phyloP scores from a whole-genome alignment of 37 sponge, comb jelly and placozoan genomes.

The Axinella damicornis region DNA sequence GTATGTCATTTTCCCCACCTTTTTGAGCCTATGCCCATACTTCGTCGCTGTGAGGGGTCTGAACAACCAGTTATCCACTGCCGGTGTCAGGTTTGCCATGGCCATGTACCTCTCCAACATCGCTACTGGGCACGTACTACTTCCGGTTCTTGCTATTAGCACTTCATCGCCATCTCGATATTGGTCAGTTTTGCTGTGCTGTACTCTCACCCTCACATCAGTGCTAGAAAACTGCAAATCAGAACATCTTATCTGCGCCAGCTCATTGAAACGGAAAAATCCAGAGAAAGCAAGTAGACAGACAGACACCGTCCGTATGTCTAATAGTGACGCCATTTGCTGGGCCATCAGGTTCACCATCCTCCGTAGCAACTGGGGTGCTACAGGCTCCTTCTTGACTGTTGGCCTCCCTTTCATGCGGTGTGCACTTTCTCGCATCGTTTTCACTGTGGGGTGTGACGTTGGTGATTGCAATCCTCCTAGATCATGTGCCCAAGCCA shows the following conservation, averaged over 20 bases:
- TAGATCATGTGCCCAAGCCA: slow-evolving; percentile 17
- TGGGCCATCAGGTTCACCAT: not conserved
- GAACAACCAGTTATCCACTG: not conserved
- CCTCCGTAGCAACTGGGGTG: not conserved
- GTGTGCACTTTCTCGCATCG: slow-evolving; percentile 1
- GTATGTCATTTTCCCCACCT: too few relatives aligned
- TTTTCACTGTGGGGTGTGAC: not conserved
- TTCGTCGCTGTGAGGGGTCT: not conserved
- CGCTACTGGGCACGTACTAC: slow-evolving; percentile 26
- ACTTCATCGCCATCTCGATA: slow-evolving; percentile 13
- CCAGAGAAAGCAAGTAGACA: slow-evolving; percentile 22
- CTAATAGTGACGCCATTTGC: not conserved
- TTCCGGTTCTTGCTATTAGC: slow-evolving; percentile 31
- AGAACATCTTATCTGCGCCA: slow-evolving; percentile 3
- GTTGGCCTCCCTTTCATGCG: slow-evolving; percentile 7
- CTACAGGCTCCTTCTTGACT: slow-evolving; percentile 3
- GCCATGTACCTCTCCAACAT: slow-evolving; percentile 32
- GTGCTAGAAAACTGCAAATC: slow-evolving; percentile 2
- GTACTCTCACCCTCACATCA: not conserved
- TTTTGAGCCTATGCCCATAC: slow-evolving; percentile 1
- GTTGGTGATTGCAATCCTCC: slow-evolving; percentile 12
- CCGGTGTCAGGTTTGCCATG: not conserved
- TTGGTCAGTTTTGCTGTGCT: slow-evolving; percentile 34
- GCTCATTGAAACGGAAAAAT: slow-evolving; percentile 20
- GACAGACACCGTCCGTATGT: not conserved